Base-by-base conservation (phyloP, 2,113 vertebrate species). In the Solenodon paradoxus region DNA sequence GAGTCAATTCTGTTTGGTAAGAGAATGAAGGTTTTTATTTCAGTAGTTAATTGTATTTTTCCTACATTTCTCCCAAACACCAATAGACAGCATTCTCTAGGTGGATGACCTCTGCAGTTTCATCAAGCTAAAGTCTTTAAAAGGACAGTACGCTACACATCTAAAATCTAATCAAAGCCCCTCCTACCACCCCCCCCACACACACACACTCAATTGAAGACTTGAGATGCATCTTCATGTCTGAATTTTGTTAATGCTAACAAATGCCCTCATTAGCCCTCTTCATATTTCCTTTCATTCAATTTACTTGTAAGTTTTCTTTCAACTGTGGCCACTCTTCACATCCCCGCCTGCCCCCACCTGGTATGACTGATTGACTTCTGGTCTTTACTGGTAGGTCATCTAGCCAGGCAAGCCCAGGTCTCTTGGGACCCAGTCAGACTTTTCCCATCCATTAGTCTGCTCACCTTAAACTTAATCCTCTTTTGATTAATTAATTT, bases 401-500 rank as follows among this genome's bases (percentile, higher is more conserved):
- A 59, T 61, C 51, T 47, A 92, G 35, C 64, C 88, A 59, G 80
- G 66, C 51, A 24, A 88, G 26, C 53, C 74, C 51, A 7, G 59
- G 78, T 49, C 40, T 75, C 72, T 85, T 1, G 71, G 77, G 61
- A 19, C 28, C 82, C 89, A 38, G 8, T 35, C 17, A 47, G 35
- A 22, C 55, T 85, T 88, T 90, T 94, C 63, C 84, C 42, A 68
- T 55, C 49, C 19, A 16, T 81, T 71, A 55, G 72, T 42, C 72
- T 28, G 30, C 45, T 90, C 75, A 66, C 92, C 89, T 61, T 78
- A 88, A 91, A 32, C 38, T 78, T 88, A 93, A 94, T 88, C 45
- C 24, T 79, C 92, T 94, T 95, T 95, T 95, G 51, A 93, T 95
- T 91, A 93, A 94, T 84, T 71, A 12, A 84, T 86, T 55, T 77